Base-by-base conservation (phyloP, 2,797 vertebrate genomes). In the Menidia menidia region DNA sequence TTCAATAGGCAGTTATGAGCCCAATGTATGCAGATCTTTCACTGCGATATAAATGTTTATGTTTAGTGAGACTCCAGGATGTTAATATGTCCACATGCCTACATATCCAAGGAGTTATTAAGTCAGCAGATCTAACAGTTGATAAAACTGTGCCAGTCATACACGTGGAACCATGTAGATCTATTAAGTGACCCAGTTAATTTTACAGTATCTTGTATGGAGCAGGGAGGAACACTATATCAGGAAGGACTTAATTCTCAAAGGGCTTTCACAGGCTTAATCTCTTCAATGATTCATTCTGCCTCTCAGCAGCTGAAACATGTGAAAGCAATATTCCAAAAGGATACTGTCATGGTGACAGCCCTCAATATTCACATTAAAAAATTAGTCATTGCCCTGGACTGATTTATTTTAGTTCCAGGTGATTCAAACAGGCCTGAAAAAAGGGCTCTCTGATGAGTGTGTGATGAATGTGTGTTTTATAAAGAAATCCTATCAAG, bases 231-330 rank as follows among this genome's bases (percentile, higher is more conserved):
- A 73, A 83, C 1, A 58, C 78, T 86, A 80, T 85, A 89, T 82
- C 80, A 77, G 82, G 85, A 82, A 62, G 76, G 86, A 76, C 77
- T 75, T 90, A 90, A 91, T 90, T 88, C 85, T 88, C 88, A 87
- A 82, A 90, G 86, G 84, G 82, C 77, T 88, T 85, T 85, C 81
- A 82, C 77, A 81, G 76, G 77, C 84, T 82, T 92, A 91, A 91
- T 88, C 88, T 90, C 88, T 65, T 87, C 87, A 83, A 83, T 87
- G 90, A 92, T 88, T 91, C 86, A 90, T 90, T 87, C 77, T 72
- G 87, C 88, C 88, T 85, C 62, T 80, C 80, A 89, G 90, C 88
- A 83, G 76, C 82, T 62, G 80, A 79, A 87, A 90, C 86, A 90
- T 88, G 87, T 88, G 87, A 89, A 89, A 72, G 86, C 81, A 88